Evolutionary conservation across 2,888 invertebrate species (phyloP), one percentile per base, ranked within the genome.

Genomic region (Drepana falcataria): DNA sequence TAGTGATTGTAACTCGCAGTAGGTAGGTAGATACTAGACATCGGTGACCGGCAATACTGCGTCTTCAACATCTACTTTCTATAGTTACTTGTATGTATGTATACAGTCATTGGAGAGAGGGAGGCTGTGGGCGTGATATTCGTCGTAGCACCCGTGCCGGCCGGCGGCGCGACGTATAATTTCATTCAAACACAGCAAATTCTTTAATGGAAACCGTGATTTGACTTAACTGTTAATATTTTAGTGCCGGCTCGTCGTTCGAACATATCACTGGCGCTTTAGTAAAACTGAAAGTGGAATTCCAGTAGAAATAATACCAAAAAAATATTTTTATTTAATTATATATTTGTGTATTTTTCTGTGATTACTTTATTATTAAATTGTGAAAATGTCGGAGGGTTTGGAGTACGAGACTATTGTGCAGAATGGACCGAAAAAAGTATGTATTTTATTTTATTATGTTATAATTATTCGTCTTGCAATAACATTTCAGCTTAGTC

Each of bases 371-470:
- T 68, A 69, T 73, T 77, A 81, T 83, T 83, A 78, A 74, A 79
- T 44, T 44, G 44, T 44, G 44, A 76, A 73, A 71, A 92, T 92
- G 92, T 88, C 92, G 64, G 93, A 93, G 84, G 93, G 93, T 75
- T 88, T 93, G 84, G 93, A 93, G 88, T 93, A 93, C 83, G 93
- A 93, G 74, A 92, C 90, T 81, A 92, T 92, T 69, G 92, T 92
- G 69, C 93, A 93, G 79, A 93, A 92, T 84, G 93, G 93, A 69
- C 93, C 93, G 57, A 92, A 92, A 88, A 93, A 93, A 92, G 93
- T 93, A 81, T 92, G 91, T 87, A 48, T 48, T 64, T 53, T 63
- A 71, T 69, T 70, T 69, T 59, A 48, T 48, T 54, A 56, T 57
- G 57, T 55, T 60, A 61, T 64, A 58, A 57, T 58, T 54, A 56